Evolutionary conservation across 2,888 invertebrate species (phyloP).

Genomic region (Furcula furcula): DNA sequence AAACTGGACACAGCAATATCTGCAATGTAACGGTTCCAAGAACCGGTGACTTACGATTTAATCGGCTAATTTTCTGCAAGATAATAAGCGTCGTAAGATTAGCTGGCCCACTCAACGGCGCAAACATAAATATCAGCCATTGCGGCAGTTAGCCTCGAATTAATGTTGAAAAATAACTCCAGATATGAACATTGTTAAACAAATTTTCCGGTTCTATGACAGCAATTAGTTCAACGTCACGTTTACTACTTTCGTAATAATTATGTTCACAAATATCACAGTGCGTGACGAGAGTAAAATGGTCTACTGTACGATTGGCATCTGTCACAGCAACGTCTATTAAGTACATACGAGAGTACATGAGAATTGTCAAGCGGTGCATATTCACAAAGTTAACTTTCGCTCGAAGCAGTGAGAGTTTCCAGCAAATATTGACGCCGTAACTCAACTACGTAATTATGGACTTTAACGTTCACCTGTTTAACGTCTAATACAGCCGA

Average conservation of each 20-base stretch:
- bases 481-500: slow-evolving; percentile 40
- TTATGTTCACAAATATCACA: slow-evolving; percentile 15
- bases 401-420: slow-evolving; percentile 64
- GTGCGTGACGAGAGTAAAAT: slow-evolving; percentile 14
- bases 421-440: slow-evolving; percentile 42
- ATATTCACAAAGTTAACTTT: slow-evolving; percentile 56
- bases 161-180: neutral
- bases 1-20: slow-evolving; percentile 54
- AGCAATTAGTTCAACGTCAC: neutral
- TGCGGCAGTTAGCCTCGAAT: slow-evolving; percentile 4
- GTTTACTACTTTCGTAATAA: slow-evolving; percentile 8
- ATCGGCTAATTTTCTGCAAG: slow-evolving; percentile 22
- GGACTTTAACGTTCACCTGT: slow-evolving; percentile 43
- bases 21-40: slow-evolving; percentile 38
- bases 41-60: slow-evolving; percentile 32
- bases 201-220: neutral
- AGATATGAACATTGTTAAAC: neutral
- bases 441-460: slow-evolving; percentile 38
- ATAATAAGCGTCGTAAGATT: slow-evolving; percentile 10
- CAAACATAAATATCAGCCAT: slow-evolving; percentile 1
- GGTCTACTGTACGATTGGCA: slow-evolving; percentile 14
- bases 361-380: slow-evolving; percentile 27
- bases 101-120: neutral
- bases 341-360: slow-evolving; percentile 19
- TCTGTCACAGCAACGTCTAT: slow-evolving; percentile 15